Evolutionary conservation across 2,888 invertebrate genomes (phyloP).

Genomic region (Argyra leucocephala): DNA sequence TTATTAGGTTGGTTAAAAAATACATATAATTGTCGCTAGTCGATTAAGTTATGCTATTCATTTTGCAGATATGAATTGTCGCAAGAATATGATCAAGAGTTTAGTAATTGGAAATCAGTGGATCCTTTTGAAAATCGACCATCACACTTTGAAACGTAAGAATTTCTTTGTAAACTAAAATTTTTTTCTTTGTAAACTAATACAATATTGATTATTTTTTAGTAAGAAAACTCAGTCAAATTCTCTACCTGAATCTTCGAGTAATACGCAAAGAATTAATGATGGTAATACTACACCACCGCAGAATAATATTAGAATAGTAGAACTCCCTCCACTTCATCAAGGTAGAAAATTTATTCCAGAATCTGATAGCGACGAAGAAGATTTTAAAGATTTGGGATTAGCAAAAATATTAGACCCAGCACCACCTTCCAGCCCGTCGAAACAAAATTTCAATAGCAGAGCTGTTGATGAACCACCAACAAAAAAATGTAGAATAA

Average conservation of each 20-base stretch:
- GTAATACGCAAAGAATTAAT: background rate
- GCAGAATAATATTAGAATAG: conserved; percentile 20
- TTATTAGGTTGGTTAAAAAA: conserved; percentile 28
- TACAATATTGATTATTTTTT: conserved; percentile 10
- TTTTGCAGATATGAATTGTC: conserved; percentile 29
- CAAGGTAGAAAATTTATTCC: conserved; percentile 18
- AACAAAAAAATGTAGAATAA: conserved; percentile 15
- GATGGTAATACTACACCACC: conserved; percentile 18
- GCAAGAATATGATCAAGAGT: conserved; percentile 30
- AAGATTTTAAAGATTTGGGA: conserved; percentile 16
- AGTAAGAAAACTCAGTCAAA: conserved; percentile 17
- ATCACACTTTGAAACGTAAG: conserved; percentile 32
- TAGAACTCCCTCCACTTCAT: conserved; percentile 21
- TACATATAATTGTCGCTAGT: too few relatives aligned
- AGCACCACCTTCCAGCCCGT: conserved; percentile 20
- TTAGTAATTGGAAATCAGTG: conserved; percentile 27
- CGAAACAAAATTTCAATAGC: conserved; percentile 18
- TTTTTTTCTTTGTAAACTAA: background rate
- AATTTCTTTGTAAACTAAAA: background rate
- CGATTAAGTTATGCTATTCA: too few relatives aligned
- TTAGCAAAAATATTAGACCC: conserved; percentile 17
- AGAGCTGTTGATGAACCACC: conserved; percentile 14
- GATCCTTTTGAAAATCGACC: conserved; percentile 30
- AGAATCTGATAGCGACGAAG: conserved; percentile 19
- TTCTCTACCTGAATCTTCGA: background rate